Percentiles rank a stretch among this genome's conserved stretches.
These are phyloP conservation scores for Phaonia tiefii DNA, from an alignment of 2,888 invertebrate genomes.

Conservation along the genomic window DNA sequence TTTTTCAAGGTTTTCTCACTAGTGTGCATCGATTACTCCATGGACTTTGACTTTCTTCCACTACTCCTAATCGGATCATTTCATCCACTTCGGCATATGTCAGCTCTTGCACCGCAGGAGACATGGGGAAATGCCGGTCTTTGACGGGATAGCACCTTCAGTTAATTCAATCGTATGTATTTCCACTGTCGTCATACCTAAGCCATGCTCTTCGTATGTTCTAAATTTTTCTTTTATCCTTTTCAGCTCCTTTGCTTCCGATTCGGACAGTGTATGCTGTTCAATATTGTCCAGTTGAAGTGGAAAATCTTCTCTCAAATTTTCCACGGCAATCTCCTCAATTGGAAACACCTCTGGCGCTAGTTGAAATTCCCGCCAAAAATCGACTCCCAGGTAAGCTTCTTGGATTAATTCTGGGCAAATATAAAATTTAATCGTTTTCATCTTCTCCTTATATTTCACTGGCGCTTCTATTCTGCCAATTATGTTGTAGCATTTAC, in stretches of 20 bases:
- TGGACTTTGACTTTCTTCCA: conserved; percentile 69
- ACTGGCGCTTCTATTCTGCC: too few species aligned
- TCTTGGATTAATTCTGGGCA: not conserved
- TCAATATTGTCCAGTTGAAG: too few species aligned
- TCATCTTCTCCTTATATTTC: not conserved
- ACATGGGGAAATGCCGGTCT: conserved; percentile 53
- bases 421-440: not conserved
- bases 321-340: not conserved
- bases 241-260: not conserved
- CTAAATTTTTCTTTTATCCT: not conserved
- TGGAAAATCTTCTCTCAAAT: not conserved
- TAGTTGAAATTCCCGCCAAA: not conserved
- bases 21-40: conserved; percentile 22
- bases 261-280: not conserved
- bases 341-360: too few species aligned
- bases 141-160: conserved; percentile 44
- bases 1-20: conserved; percentile 8
- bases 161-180: not conserved
- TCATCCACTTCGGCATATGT: conserved; percentile 69
- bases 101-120: conserved; percentile 49
- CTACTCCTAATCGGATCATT: conserved; percentile 70
- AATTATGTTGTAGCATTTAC: too few species aligned
- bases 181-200: not conserved
- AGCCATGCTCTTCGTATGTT: conserved; percentile 10
- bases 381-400: not conserved